Evolutionary conservation across 2,797 vertebrate genomes (phyloP).

Genomic region (Balearica regulorum): DNA sequence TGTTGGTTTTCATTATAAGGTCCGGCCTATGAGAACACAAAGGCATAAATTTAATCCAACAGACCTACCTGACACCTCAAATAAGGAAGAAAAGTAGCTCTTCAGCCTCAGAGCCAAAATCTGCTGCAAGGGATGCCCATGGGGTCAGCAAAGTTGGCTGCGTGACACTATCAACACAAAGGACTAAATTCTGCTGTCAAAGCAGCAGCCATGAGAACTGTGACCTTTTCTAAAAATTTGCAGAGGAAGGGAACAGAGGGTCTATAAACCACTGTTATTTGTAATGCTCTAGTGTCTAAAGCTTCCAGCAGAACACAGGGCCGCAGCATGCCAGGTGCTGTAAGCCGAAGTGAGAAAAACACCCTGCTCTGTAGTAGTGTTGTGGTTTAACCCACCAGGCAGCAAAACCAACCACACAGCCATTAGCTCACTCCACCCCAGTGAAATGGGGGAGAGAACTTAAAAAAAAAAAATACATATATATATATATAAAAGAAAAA

Average conservation of each 20-base stretch:
- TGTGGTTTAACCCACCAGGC: no score
- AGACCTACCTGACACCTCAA: background rate
- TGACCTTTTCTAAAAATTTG: background rate
- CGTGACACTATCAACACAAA: background rate
- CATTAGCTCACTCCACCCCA: no score
- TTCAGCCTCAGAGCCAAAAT: conserved; percentile 1
- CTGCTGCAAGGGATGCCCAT: background rate
- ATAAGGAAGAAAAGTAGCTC: conserved; percentile 26
- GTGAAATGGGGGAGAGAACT: no score
- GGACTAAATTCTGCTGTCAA: conserved; percentile 31
- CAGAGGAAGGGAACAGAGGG: background rate
- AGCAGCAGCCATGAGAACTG: conserved; percentile 10
- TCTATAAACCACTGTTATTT: background rate
- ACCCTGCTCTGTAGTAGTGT: background rate
- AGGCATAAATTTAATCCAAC: conserved; percentile 11
- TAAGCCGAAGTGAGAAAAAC: background rate
- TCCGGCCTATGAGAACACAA: background rate
- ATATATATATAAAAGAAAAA: no score
- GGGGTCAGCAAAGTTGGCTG: conserved; percentile 20
- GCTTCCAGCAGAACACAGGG: background rate
- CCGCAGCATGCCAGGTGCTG: background rate
- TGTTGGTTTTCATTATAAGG: background rate
- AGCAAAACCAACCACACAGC: no score
- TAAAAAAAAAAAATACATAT: no score
- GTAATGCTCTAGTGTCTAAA: background rate